phyloP scores from a whole-genome alignment of 2,113 vertebrate species.

The Falcunculus frontatus region DNA sequence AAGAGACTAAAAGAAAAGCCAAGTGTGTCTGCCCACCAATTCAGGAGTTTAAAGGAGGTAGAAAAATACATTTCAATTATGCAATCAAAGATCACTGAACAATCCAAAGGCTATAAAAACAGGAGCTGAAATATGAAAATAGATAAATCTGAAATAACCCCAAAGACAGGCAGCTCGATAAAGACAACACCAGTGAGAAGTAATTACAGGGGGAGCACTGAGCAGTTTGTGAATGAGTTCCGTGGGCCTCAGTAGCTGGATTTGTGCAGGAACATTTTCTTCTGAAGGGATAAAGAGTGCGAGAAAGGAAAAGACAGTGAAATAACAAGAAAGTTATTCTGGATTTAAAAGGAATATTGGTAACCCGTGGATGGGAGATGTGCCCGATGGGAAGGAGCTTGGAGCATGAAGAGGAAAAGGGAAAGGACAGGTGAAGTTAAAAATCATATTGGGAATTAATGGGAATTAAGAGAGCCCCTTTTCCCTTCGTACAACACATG shows the following conservation, averaged over 20 bases:
- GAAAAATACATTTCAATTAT: neutral
- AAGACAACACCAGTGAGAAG: neutral
- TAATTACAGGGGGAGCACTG: neutral
- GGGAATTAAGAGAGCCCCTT: neutral
- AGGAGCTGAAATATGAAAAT: neutral
- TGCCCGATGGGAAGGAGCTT: neutral
- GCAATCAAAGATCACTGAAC: neutral
- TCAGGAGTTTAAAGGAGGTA: neutral
- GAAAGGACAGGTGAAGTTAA: neutral
- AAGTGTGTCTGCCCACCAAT: neutral
- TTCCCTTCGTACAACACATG: rapidly evolving
- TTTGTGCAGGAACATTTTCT: neutral
- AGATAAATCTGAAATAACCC: neutral
- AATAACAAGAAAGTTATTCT: neutral
- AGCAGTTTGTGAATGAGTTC: neutral
- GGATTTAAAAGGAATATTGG: neutral
- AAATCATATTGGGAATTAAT: neutral
- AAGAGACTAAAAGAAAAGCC: neutral
- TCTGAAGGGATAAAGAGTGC: neutral
- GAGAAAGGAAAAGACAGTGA: neutral
- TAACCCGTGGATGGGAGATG: neutral
- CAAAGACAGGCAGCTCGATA: neutral
- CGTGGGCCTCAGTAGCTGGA: rapidly evolving
- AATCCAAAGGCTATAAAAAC: neutral
- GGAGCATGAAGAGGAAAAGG: neutral